A percentile compares a stretch with the other conserved stretches of the same genome.
phyloP scores from a whole-genome alignment of 2,113 vertebrate genomes.

The Sebastes fasciatus region DNA sequence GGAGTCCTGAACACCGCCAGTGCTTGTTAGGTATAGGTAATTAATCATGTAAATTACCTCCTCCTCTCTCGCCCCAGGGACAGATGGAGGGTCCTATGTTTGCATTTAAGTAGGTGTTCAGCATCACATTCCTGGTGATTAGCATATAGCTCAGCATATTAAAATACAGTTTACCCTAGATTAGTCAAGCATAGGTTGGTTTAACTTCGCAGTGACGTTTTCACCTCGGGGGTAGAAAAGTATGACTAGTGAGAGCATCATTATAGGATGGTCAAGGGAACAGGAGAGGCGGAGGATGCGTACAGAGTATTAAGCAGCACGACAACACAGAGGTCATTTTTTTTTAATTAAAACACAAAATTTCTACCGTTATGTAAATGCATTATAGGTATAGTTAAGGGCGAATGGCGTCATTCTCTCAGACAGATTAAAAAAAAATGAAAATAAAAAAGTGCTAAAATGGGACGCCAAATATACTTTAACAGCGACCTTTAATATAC shows the following conservation, averaged over 20 bases:
- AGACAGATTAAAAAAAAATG: too few species aligned
- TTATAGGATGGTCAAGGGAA: not conserved
- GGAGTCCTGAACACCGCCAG: slow-evolving; percentile 46
- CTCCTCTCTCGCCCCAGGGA: slow-evolving; percentile 68
- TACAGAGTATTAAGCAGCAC: not conserved
- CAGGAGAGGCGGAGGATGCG: not conserved
- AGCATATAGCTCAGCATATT: slow-evolving; percentile 64
- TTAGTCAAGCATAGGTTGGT: slow-evolving; percentile 46
- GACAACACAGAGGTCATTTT: not conserved
- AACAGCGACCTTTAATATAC: too few species aligned
- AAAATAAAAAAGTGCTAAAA: too few species aligned
- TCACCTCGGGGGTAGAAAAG: slow-evolving; percentile 9
- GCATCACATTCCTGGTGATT: slow-evolving; percentile 58
- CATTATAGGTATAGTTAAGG: too few species aligned
- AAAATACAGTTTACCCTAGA: slow-evolving; percentile 42
- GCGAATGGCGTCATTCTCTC: too few species aligned
- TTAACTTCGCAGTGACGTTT: slow-evolving; percentile 29
- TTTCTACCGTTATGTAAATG: not conserved
- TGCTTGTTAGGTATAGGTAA: slow-evolving; percentile 76
- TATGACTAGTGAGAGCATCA: slow-evolving; percentile 7
- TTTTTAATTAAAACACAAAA: not conserved
- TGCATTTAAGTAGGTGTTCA: slow-evolving; percentile 75
- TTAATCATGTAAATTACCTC: slow-evolving; percentile 82
- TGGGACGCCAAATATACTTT: too few species aligned
- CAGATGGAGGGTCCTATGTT: slow-evolving; percentile 71